Evolutionary conservation across 1,140 invertebrate species (phyloP).

Genomic region (Listronotus oregonensis): DNA sequence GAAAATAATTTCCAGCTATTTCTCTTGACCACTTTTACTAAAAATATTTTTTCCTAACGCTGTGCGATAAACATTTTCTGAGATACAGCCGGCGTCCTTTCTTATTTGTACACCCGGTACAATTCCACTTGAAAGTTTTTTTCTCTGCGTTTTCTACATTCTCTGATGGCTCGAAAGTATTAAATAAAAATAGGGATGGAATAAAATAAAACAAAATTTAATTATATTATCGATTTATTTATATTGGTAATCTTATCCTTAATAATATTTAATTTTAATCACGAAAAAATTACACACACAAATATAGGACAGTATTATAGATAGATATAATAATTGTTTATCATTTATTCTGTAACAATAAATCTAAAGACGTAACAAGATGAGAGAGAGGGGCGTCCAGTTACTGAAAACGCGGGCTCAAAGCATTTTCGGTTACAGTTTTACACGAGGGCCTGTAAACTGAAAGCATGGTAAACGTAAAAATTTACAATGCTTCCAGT

Average conservation of each 20-base stretch:
- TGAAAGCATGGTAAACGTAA: slow-evolving; percentile 5
- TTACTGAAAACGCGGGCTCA: slow-evolving; percentile 47
- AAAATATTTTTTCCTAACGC: too few species aligned
- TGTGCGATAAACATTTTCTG: too few species aligned
- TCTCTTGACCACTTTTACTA: too few species aligned
- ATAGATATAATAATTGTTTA: slow-evolving; percentile 36
- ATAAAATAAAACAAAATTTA: slow-evolving; percentile 23
- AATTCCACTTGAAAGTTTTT: too few species aligned
- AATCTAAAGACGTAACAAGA: slow-evolving; percentile 54
- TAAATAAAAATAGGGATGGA: background rate
- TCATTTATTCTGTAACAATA: slow-evolving; percentile 50
- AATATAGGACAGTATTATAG: slow-evolving; percentile 55
- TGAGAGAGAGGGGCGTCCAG: slow-evolving; percentile 37
- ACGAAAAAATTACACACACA: slow-evolving; percentile 56
- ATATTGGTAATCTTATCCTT: slow-evolving; percentile 46
- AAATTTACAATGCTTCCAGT: slow-evolving; percentile 28
- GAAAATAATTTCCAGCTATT: too few species aligned
- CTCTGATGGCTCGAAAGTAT: too few species aligned
- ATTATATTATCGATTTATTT: slow-evolving; percentile 43
- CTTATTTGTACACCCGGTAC: too few species aligned
- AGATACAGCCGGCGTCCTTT: too few species aligned
- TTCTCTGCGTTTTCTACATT: too few species aligned
- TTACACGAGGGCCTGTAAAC: slow-evolving; percentile 38
- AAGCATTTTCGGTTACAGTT: slow-evolving; percentile 40
- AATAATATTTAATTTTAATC: slow-evolving; percentile 43